These are phyloP conservation scores for Hydrolagus affinis DNA, from an alignment of 2,113 vertebrate species.

Conservation along the genomic window DNA sequence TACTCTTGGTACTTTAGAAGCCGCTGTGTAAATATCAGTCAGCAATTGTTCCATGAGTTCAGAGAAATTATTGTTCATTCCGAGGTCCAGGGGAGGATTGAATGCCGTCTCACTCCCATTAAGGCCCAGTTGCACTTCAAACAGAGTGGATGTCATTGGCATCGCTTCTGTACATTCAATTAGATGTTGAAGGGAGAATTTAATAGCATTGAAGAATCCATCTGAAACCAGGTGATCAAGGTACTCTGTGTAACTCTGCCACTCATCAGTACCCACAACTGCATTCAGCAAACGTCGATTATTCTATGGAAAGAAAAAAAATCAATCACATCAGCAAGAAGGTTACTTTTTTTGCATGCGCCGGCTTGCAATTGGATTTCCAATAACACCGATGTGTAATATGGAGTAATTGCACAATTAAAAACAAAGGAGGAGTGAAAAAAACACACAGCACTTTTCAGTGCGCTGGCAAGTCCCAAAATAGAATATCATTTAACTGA, in stretches of 20 bases:
- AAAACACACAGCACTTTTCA: not conserved
- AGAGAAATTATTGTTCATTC: slow-evolving; percentile 58
- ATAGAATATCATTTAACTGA: not conserved
- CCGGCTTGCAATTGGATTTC: not conserved
- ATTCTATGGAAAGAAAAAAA: slow-evolving; percentile 46
- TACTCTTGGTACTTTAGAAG: slow-evolving; percentile 55
- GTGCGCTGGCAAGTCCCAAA: not conserved
- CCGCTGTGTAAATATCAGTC: slow-evolving; percentile 51
- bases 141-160: slow-evolving; percentile 53
- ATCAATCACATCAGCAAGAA: not conserved
- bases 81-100: slow-evolving; percentile 55
- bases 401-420: not conserved
- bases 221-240: slow-evolving; percentile 61
- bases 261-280: slow-evolving; percentile 57
- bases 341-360: not conserved
- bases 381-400: not conserved
- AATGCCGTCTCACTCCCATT: slow-evolving; percentile 55
- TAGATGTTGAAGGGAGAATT: slow-evolving; percentile 63
- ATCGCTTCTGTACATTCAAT: slow-evolving; percentile 59
- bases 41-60: slow-evolving; percentile 55
- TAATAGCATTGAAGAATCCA: slow-evolving; percentile 57
- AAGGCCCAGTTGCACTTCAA: slow-evolving; percentile 63
- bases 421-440: not conserved
- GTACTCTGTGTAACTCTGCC: slow-evolving; percentile 58
- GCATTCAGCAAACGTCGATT: slow-evolving; percentile 62